Evolutionary conservation across 53 echinoderm and acorn worm species (phyloP), one percentile per base, ranked within the genome.

Genomic region (Paracentrotus lividus): DNA sequence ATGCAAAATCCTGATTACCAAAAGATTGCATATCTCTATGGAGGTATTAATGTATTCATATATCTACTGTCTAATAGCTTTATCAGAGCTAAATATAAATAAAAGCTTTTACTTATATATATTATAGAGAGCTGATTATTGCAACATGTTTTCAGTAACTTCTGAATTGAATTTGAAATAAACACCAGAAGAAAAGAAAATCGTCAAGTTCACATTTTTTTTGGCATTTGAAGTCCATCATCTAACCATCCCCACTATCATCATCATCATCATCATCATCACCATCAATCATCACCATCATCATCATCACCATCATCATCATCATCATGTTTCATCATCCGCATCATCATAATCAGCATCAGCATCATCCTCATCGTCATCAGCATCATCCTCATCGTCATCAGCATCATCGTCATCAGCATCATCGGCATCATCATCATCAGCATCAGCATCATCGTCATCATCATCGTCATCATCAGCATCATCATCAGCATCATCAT

Each of bases 311-410:
- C 40, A 38, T 58, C 40, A 88, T 38, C 21, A 2, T 42, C 76
- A 69, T 3, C 86, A 86, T 31, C 38, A 87, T 56, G 16, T 53
- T 33, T 57, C 36, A 36, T 2, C 53, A 54, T 57, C 87, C 31
- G 27, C 87, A 87, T 12, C 87, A 87, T 31, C 38, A 87, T 56
- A 15, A 56, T 57, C 36, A 36, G 1, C 53, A 54, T 57, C 87
- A 56, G 27, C 87, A 87, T 12, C 87, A 87, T n/a, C 53, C 31
- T 18, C 76, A 75, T 75, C 75, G 16, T 20, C 0, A 75, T 56
- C 18, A 87, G 56, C 88, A 54, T 55, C 86, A 87, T 87, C 88
- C 14, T 87, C 59, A 87, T 34, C 31, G 34, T 58, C 88, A 87
- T 87, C 38, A 58, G 56, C 87, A 87, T 7, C 54, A 55, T 58